A percentile compares a stretch with the other conserved stretches of the same genome.
Conservation (phyloP, 2,888 invertebrate species). For the Elmis aenea region DNA sequence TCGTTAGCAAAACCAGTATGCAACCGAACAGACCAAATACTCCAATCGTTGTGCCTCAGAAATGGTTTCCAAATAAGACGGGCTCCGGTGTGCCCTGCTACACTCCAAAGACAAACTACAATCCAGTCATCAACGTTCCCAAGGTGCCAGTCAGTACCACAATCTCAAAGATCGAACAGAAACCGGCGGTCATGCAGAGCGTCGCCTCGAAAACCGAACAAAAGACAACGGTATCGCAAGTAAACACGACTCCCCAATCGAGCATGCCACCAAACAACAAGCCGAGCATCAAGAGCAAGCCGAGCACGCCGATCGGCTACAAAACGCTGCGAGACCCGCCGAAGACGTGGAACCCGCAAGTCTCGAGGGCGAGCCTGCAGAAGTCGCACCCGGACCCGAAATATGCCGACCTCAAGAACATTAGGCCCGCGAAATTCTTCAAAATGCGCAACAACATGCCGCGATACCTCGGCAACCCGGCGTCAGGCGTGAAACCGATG, state of each 20-base stretch:
- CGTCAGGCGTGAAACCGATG: conserved; percentile 58
- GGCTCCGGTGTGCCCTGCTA: conserved; percentile 34
- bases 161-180: conserved; percentile 13
- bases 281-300: conserved; percentile 33
- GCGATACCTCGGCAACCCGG: conserved; percentile 53
- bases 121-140: conserved; percentile 36
- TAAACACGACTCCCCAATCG: conserved; percentile 3
- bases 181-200: conserved; percentile 5
- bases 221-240: background rate
- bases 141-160: conserved; percentile 29
- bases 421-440: conserved; percentile 53
- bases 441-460: conserved; percentile 54
- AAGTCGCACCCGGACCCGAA: conserved; percentile 31
- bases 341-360: conserved; percentile 57
- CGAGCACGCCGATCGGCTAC: conserved; percentile 48
- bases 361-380: conserved; percentile 48
- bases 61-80: conserved; percentile 17
- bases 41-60: conserved; percentile 9
- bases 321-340: conserved; percentile 57
- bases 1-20: conserved; percentile 14
- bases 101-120: conserved; percentile 36
- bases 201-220: background rate
- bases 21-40: conserved; percentile 5
- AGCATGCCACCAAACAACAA: conserved; percentile 18
- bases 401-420: conserved; percentile 36